A percentile compares a stretch with the other conserved stretches of the same genome.
These are phyloP conservation scores for Ifrita kowaldi DNA, from an alignment of 2,113 vertebrate genomes.

Conservation along the genomic window DNA sequence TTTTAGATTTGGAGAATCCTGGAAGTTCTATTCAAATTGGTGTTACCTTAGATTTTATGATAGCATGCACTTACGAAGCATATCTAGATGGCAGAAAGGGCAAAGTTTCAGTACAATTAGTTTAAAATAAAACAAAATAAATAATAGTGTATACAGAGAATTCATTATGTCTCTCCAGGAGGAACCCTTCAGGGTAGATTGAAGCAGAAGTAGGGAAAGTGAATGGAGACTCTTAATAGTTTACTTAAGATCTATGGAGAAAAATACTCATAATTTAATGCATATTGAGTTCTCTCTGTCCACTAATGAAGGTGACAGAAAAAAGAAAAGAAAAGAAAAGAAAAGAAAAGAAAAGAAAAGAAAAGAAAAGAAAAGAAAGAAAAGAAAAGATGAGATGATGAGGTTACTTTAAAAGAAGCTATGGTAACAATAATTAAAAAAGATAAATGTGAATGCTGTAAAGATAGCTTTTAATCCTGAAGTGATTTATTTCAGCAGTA, in stretches of 20 bases:
- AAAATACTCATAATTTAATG: neutral
- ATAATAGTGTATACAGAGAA: neutral
- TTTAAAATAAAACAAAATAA: neutral
- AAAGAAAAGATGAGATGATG: rapidly evolving
- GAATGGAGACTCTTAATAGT: neutral
- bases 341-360: too few relatives aligned
- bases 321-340: too few relatives aligned
- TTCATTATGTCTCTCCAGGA: neutral
- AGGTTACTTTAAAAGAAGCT: neutral
- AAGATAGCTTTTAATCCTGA: neutral
- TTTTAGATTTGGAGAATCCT: neutral
- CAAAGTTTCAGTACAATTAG: neutral
- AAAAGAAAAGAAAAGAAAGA: neutral
- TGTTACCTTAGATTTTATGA: neutral
- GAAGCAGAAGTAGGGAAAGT: neutral
- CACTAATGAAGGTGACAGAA: neutral
- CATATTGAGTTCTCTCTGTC: neutral
- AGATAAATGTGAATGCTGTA: neutral
- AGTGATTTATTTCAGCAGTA: conserved; percentile 10
- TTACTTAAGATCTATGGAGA: neutral
- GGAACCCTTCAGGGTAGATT: neutral
- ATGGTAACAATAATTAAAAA: neutral
- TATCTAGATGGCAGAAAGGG: neutral
- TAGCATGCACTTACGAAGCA: neutral
- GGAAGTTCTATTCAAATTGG: neutral